Percentiles rank a stretch among this genome's conserved stretches.
Conservation (phyloP, 2,113 vertebrate genomes). For the Saguinus imperator region DNA sequence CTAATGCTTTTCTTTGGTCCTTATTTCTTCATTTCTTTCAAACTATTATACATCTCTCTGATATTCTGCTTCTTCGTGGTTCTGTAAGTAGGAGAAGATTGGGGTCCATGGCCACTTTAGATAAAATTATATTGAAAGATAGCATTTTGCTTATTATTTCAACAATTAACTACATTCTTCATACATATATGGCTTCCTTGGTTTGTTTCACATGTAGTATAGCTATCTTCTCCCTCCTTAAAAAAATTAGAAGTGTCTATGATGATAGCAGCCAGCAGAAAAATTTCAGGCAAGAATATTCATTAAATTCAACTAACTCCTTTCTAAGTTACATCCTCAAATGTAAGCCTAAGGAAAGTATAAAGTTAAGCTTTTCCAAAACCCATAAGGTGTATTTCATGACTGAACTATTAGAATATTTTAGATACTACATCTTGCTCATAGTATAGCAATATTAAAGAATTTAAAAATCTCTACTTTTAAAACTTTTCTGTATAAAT, state of each 20-base stretch:
- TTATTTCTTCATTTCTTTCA: neutral
- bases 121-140: too few relatives aligned
- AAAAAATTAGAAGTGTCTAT: slow-evolving; percentile 8
- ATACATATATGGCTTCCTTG: neutral
- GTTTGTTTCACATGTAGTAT: neutral
- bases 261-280: slow-evolving; percentile 7
- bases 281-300: slow-evolving; percentile 33
- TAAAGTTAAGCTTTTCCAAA: slow-evolving; percentile 37
- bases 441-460: slow-evolving; percentile 44
- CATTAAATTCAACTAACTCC: slow-evolving; percentile 43
- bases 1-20: neutral
- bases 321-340: slow-evolving; percentile 21
- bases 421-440: neutral
- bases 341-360: slow-evolving; percentile 30
- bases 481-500: neutral
- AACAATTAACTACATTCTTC: neutral
- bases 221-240: neutral
- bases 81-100: too few relatives aligned
- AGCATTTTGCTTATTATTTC: neutral
- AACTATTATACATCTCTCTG: neutral
- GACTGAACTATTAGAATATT: slow-evolving; percentile 31
- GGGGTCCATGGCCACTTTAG: too few relatives aligned
- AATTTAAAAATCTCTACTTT: slow-evolving; percentile 29
- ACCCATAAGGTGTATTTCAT: slow-evolving; percentile 11
- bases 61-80: too few relatives aligned